Evolutionary conservation across 2,113 vertebrate genomes (phyloP).

Genomic region (Gnathonemus longibarbis): DNA sequence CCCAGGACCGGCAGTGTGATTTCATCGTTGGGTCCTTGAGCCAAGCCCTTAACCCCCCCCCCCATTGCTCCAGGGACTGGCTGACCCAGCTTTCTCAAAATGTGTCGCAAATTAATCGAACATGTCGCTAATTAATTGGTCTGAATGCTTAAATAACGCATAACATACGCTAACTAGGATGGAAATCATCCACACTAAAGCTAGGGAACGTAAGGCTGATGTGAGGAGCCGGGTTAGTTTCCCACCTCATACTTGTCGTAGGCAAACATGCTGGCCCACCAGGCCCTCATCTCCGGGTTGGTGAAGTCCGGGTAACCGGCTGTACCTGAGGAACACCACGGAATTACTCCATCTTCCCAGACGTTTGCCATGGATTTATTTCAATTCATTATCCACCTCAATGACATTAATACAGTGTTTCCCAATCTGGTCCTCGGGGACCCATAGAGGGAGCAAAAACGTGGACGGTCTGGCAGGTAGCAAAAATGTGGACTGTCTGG

Average conservation of each 20-base stretch:
- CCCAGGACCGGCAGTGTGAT: background rate
- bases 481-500: too few relatives aligned
- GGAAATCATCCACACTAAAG: background rate
- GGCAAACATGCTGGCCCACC: conserved; percentile 80
- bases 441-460: background rate
- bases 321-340: conserved; percentile 56
- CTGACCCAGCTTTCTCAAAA: background rate
- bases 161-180: background rate
- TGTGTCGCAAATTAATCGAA: background rate
- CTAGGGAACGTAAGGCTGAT: background rate
- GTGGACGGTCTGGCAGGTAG: too few relatives aligned
- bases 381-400: background rate
- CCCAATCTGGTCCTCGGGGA: background rate
- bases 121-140: background rate
- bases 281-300: conserved; percentile 69
- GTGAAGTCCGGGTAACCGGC: conserved; percentile 82
- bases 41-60: background rate
- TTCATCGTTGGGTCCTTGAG: background rate
- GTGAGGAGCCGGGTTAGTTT: background rate
- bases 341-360: background rate
- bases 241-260: conserved; percentile 80
- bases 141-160: background rate
- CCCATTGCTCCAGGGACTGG: background rate
- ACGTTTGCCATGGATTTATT: background rate
- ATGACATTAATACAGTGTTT: background rate